phyloP scores from a whole-genome alignment of 2,113 vertebrate genomes.

The Dryoscopus gambensis region DNA sequence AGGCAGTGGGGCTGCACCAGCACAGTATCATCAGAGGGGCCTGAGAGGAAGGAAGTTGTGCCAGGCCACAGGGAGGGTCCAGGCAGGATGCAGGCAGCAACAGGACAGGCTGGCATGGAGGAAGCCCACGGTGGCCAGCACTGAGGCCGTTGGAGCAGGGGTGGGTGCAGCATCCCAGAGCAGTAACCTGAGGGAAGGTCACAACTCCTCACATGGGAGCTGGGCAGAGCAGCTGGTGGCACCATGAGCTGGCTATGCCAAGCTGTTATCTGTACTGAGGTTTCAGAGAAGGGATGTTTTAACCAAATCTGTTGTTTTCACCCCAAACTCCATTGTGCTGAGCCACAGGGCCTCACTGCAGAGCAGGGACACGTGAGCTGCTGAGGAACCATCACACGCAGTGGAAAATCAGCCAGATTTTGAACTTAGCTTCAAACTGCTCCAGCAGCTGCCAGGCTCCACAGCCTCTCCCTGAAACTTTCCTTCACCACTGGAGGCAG shows the following conservation, averaged over 20 bases:
- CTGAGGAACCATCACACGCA: background rate
- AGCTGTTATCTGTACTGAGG: rapidly evolving
- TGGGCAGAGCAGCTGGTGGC: rapidly evolving
- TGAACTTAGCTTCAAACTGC: background rate
- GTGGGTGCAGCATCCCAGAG: background rate
- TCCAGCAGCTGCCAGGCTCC: background rate
- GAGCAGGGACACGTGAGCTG: rapidly evolving
- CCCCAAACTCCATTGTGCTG: rapidly evolving
- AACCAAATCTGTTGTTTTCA: background rate
- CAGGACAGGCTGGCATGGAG: background rate
- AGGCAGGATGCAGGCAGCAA: background rate
- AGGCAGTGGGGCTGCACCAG: background rate
- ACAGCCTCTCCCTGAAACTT: background rate
- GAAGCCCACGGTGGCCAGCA: background rate
- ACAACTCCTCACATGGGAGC: background rate
- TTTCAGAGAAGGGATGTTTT: background rate
- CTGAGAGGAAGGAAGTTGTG: background rate
- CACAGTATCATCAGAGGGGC: rapidly evolving
- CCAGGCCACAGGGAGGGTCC: background rate
- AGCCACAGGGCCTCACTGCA: background rate
- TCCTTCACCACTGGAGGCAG: background rate
- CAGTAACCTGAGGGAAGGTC: background rate
- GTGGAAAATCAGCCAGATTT: background rate
- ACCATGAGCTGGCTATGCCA: background rate
- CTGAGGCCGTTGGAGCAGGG: rapidly evolving